phyloP scores from a whole-genome alignment of 2,888 invertebrate genomes.

The Tenthredo distinguenda region DNA sequence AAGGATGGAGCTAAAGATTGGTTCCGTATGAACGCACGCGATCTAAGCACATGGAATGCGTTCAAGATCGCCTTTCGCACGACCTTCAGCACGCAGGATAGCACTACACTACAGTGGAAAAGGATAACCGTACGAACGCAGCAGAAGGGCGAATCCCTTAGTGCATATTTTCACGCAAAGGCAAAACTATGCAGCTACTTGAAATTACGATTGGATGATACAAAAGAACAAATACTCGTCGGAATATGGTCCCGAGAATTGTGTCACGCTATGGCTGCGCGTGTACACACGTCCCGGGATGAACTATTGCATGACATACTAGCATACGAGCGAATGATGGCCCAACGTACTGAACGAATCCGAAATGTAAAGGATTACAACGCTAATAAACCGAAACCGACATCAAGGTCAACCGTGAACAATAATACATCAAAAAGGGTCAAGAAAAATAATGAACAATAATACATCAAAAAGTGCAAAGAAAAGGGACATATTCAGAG shows the following conservation, averaged over 20 bases:
- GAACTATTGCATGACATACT: background rate
- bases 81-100: conserved; percentile 37
- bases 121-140: background rate
- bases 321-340: conserved; percentile 15
- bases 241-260: background rate
- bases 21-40: conserved; percentile 12
- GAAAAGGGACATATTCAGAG: background rate
- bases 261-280: background rate
- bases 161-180: background rate
- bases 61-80: conserved; percentile 29
- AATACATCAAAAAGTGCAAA: background rate
- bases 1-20: conserved; percentile 43
- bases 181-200: background rate
- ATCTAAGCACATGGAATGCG: background rate
- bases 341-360: background rate
- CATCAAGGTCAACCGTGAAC: background rate
- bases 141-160: background rate
- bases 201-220: background rate
- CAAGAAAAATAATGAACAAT: background rate
- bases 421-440: background rate
- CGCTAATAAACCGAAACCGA: background rate
- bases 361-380: background rate
- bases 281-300: background rate
- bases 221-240: background rate
- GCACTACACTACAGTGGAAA: background rate